phyloP scores from a whole-genome alignment of 1,140 invertebrate species.

The Drosophila paulistorum region DNA sequence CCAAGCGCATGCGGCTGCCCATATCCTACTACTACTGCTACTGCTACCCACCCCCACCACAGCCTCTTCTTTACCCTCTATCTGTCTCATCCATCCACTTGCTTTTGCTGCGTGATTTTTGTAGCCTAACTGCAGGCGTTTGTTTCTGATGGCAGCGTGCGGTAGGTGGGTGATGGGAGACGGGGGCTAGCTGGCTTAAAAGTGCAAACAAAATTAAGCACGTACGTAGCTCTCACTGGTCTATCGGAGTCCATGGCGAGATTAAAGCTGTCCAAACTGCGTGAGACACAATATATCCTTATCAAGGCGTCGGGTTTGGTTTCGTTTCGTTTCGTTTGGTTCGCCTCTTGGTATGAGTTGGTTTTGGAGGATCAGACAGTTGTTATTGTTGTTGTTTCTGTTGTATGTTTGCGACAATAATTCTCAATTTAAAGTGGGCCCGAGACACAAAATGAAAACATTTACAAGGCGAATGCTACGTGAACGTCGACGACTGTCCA shows the following conservation, averaged over 20 bases:
- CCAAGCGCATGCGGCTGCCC: constrained; percentile 72
- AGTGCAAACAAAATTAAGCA: constrained; percentile 82
- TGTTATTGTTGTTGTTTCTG: constrained; percentile 20
- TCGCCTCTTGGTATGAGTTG: neutral
- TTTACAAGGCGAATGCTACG: constrained; percentile 44
- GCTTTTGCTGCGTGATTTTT: constrained; percentile 72
- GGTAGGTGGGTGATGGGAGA: neutral
- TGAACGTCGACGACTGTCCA: constrained; percentile 9
- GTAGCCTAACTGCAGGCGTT: constrained; percentile 75
- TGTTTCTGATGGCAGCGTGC: constrained; percentile 27
- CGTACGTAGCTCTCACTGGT: constrained; percentile 61
- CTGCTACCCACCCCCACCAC: constrained; percentile 13
- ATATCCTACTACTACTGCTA: constrained; percentile 2
- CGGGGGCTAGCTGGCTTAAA: constrained; percentile 59
- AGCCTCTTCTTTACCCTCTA: neutral
- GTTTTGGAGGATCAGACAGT: constrained; percentile 44
- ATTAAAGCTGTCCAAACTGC: constrained; percentile 71
- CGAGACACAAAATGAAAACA: constrained; percentile 55
- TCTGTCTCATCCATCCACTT: neutral
- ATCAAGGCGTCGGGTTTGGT: constrained; percentile 47
- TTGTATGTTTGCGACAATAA: constrained; percentile 70
- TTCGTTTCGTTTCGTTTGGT: too few relatives aligned
- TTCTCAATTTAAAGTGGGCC: constrained; percentile 81
- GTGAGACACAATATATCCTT: constrained; percentile 82
- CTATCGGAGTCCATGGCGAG: constrained; percentile 48